A percentile compares a stretch with the other conserved stretches of the same genome.
phyloP scores from a whole-genome alignment of 2,113 vertebrate species.

The Cranoglanis bouderius region DNA sequence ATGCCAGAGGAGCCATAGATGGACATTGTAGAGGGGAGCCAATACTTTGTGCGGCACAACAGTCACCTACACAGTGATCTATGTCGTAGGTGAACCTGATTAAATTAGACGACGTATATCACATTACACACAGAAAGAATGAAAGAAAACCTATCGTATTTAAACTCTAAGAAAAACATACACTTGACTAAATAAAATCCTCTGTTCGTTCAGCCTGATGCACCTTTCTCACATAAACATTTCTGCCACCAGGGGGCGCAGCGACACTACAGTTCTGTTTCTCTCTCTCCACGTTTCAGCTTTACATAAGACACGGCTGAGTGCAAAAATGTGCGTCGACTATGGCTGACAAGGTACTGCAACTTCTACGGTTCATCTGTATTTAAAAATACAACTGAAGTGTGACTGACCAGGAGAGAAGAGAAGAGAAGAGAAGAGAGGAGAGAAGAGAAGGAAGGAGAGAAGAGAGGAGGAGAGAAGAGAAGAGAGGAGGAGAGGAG shows the following conservation, averaged over 20 bases:
- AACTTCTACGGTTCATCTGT: no score
- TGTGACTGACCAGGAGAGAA: not conserved
- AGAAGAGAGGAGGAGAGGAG: no score
- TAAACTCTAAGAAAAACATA: not conserved
- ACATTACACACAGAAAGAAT: not conserved
- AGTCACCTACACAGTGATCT: not conserved
- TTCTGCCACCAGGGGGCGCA: conserved; percentile 52
- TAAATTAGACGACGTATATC: not conserved
- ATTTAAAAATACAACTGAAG: no score
- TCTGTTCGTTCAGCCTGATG: not conserved
- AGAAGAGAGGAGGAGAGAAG: no score
- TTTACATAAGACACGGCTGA: not conserved
- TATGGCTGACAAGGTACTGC: no score
- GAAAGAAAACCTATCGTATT: not conserved
- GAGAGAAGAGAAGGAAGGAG: no score
- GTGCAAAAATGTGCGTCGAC: not conserved
- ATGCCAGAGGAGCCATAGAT: not conserved
- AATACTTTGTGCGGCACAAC: not conserved
- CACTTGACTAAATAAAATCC: not conserved
- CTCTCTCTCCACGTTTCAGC: not conserved
- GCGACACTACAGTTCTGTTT: not conserved
- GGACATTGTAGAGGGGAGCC: not conserved
- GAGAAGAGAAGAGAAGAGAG: not conserved
- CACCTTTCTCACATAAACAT: not conserved
- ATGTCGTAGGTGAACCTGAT: not conserved